These are phyloP conservation scores for Epinotia bilunana DNA, from an alignment of 2,888 invertebrate genomes.

Conservation along the genomic window DNA sequence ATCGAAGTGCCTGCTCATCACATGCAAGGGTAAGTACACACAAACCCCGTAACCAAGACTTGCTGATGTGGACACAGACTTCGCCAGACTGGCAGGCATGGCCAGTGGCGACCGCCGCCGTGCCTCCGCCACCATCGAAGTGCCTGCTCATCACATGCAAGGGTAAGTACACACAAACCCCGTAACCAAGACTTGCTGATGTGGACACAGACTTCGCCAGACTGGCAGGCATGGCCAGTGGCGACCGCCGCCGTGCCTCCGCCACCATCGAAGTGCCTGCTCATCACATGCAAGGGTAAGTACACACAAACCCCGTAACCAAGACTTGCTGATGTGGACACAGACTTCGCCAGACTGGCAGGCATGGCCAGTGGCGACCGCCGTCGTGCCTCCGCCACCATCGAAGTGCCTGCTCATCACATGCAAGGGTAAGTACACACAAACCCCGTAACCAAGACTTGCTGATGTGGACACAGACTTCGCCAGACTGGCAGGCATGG, in stretches of 20 bases:
- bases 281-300: slow-evolving; percentile 87
- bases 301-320: slow-evolving; percentile 71
- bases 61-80: slow-evolving; percentile 97
- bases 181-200: slow-evolving; percentile 96
- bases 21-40: slow-evolving; percentile 87
- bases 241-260: slow-evolving; percentile 91
- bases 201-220: slow-evolving; percentile 98
- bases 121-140: slow-evolving; percentile 93
- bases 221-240: slow-evolving; percentile 96
- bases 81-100: slow-evolving; percentile 97
- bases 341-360: slow-evolving; percentile 97
- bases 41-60: slow-evolving; percentile 88
- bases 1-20: slow-evolving; percentile 91
- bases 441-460: slow-evolving; percentile 88
- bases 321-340: slow-evolving; percentile 96
- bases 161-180: slow-evolving; percentile 85
- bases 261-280: slow-evolving; percentile 93
- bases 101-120: slow-evolving; percentile 93
- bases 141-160: slow-evolving; percentile 86
- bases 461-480: slow-evolving; percentile 98
- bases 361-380: slow-evolving; percentile 96
- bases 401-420: slow-evolving; percentile 89
- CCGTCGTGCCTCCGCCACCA: slow-evolving; percentile 91
- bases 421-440: slow-evolving; percentile 87
- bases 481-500: slow-evolving; percentile 96